Percentiles rank a stretch among this genome's conserved stretches.
These are phyloP conservation scores for Rhamphomyia laevipes DNA, from an alignment of 2,888 invertebrate species.

Conservation along the genomic window DNA sequence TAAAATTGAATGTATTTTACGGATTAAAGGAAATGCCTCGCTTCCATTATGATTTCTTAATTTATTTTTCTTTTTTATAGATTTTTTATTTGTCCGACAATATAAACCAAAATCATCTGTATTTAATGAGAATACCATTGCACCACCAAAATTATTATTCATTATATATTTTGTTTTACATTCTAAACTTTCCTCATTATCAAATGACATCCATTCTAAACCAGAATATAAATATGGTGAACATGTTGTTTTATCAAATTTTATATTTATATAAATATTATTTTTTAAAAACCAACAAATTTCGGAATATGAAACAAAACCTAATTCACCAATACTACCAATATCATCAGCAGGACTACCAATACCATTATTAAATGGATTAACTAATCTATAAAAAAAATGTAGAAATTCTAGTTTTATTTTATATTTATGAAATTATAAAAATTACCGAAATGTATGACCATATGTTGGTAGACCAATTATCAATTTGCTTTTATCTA, in stretches of 20 bases:
- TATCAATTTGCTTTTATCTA: constrained; percentile 65
- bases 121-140: constrained; percentile 75
- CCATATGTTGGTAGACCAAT: constrained; percentile 84
- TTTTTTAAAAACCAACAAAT: constrained; percentile 53
- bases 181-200: constrained; percentile 55
- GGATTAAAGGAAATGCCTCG: constrained; percentile 25
- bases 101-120: constrained; percentile 59
- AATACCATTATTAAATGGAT: constrained; percentile 51
- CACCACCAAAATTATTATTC: constrained; percentile 56
- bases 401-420: neutral
- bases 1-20: constrained; percentile 18
- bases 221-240: constrained; percentile 64
- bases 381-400: constrained; percentile 44
- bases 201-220: constrained; percentile 75
- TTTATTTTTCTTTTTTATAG: constrained; percentile 4
- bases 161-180: constrained; percentile 55
- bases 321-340: constrained; percentile 54
- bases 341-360: constrained; percentile 58
- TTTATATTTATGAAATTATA: neutral
- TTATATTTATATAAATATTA: constrained; percentile 39
- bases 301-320: constrained; percentile 59
- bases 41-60: constrained; percentile 3
- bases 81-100: constrained; percentile 34
- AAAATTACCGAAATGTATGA: constrained; percentile 54
- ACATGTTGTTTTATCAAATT: constrained; percentile 55